These are phyloP conservation scores for Pantala flavescens DNA, from an alignment of 1,140 invertebrate species.

Conservation along the genomic window DNA sequence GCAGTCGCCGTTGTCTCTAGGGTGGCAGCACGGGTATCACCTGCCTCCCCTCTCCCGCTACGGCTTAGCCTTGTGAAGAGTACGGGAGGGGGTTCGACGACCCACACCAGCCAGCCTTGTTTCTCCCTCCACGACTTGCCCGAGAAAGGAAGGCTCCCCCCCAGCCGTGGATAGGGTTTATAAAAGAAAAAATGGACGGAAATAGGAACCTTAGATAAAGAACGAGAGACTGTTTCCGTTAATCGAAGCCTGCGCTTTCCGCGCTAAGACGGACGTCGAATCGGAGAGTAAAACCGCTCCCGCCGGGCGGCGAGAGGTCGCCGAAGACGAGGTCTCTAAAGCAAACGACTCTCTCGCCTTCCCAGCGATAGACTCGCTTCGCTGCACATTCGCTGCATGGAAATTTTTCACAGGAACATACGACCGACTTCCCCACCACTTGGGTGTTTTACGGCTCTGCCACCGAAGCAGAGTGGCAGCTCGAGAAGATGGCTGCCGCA, in stretches of 20 bases:
- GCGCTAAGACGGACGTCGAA: too few species aligned
- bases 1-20: not conserved
- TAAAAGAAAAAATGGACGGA: not conserved
- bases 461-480: not conserved
- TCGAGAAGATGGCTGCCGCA: constrained; percentile 1
- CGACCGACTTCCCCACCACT: not conserved
- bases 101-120: not conserved
- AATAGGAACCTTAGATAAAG: not conserved
- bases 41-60: not conserved
- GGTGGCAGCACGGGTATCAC: not conserved
- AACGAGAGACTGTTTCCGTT: too few species aligned
- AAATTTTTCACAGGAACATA: not conserved
- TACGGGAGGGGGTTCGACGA: not conserved
- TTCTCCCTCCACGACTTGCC: not conserved
- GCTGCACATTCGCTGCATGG: not conserved
- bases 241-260: too few species aligned
- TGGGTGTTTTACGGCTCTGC: not conserved
- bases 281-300: too few species aligned
- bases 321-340: not conserved
- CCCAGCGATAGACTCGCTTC: not conserved
- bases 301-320: not conserved
- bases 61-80: constrained; percentile 2
- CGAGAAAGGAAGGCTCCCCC: not conserved
- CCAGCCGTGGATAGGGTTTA: not conserved
- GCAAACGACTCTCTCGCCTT: not conserved